Conservation (phyloP, 1,140 invertebrate genomes). For the Drosophila repletoides region DNA sequence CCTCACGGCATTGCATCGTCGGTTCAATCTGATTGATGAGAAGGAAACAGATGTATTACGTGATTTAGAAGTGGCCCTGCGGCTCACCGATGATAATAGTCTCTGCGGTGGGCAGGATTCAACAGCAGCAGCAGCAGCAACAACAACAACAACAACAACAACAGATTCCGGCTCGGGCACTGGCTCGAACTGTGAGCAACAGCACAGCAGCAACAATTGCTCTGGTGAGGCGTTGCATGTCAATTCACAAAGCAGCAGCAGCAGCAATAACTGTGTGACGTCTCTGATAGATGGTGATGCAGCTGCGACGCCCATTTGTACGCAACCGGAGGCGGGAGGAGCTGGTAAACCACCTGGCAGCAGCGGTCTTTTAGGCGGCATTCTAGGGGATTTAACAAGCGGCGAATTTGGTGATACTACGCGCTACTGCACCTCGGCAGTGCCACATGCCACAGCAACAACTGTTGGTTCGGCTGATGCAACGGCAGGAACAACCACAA, state of each 20-base stretch:
- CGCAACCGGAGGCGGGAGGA: slow-evolving; percentile 72
- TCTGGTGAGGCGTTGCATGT: slow-evolving; percentile 23
- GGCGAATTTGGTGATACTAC: slow-evolving; percentile 81
- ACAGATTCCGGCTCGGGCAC: neutral
- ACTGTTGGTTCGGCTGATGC: slow-evolving; percentile 12
- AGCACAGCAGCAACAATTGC: slow-evolving; percentile 52
- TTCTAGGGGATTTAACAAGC: slow-evolving; percentile 75
- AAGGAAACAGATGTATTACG: slow-evolving; percentile 97
- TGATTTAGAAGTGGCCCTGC: slow-evolving; percentile 90
- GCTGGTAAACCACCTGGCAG: slow-evolving; percentile 66
- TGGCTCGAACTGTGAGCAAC: slow-evolving; percentile 14
- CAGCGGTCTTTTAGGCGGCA: slow-evolving; percentile 70
- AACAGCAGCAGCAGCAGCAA: slow-evolving; percentile 13
- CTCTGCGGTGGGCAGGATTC: slow-evolving; percentile 31
- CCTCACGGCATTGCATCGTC: slow-evolving; percentile 93
- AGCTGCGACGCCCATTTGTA: slow-evolving; percentile 73
- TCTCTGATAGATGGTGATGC: slow-evolving; percentile 77
- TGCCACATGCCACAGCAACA: slow-evolving; percentile 8
- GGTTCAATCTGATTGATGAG: slow-evolving; percentile 96
- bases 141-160: slow-evolving; percentile 6
- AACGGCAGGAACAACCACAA: slow-evolving; percentile 14
- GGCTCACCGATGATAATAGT: slow-evolving; percentile 83
- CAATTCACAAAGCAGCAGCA: slow-evolving; percentile 33
- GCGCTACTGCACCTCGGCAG: slow-evolving; percentile 79
- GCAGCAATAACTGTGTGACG: slow-evolving; percentile 46